phyloP scores from a whole-genome alignment of 2,113 vertebrate species.

The Myrmecobius fasciatus region DNA sequence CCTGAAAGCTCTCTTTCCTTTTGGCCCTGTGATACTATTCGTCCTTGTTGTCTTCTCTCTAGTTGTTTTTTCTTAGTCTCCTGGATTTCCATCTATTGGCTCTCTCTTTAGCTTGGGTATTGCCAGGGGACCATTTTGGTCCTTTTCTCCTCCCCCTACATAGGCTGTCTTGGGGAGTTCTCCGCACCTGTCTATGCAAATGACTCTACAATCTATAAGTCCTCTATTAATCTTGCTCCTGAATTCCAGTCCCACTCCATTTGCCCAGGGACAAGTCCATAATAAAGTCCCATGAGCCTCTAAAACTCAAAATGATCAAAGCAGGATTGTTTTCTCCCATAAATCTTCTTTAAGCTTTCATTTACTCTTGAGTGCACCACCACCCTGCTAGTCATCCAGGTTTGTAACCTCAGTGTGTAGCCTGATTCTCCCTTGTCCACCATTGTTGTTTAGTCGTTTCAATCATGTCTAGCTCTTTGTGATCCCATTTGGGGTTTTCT shows the following conservation, averaged over 20 bases:
- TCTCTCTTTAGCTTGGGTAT: not conserved
- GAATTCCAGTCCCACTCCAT: not conserved
- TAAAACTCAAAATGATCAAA: not conserved
- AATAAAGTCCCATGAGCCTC: not conserved
- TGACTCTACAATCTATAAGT: not conserved
- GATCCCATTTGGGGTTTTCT: too few species aligned
- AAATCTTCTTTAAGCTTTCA: not conserved
- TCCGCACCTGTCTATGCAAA: not conserved
- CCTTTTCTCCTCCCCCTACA: not conserved
- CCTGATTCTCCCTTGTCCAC: not conserved
- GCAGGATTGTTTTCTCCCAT: not conserved
- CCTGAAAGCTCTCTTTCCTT: not conserved
- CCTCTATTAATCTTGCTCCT: not conserved
- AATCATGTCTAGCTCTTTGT: too few species aligned
- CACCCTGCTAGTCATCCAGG: not conserved
- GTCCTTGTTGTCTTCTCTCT: not conserved
- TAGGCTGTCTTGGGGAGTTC: not conserved
- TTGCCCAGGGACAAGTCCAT: not conserved
- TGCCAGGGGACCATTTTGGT: not conserved
- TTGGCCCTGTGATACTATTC: not conserved
- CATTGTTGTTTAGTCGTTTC: too few species aligned
- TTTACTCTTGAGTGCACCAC: not conserved
- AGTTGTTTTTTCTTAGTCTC: not conserved
- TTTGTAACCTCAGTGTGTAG: not conserved
- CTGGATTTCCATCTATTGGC: not conserved